phyloP scores from a whole-genome alignment of 2,797 vertebrate species.

The Bovichtus variegatus region DNA sequence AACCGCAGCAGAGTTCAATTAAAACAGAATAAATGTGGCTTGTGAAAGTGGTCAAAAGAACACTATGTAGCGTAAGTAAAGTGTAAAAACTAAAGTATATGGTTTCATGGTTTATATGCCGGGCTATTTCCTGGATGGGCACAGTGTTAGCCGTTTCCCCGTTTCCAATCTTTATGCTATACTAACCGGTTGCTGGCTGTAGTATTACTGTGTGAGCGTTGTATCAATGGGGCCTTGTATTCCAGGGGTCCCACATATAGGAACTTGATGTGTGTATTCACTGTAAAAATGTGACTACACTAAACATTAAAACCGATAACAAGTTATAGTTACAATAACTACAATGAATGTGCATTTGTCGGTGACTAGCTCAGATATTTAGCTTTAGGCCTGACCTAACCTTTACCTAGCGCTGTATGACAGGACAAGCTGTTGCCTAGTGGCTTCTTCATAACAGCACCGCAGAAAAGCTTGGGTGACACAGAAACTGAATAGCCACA shows the following conservation, averaged over 20 bases:
- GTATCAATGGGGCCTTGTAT: neutral
- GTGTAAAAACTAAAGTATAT: neutral
- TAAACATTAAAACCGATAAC: neutral
- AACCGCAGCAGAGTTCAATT: no score
- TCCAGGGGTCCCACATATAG: neutral
- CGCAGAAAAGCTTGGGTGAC: constrained; percentile 44
- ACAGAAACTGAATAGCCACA: constrained; percentile 62
- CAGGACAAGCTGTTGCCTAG: constrained; percentile 48
- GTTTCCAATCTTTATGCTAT: neutral
- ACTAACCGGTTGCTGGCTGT: neutral
- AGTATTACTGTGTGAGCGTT: neutral
- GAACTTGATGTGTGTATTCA: constrained; percentile 2
- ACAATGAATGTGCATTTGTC: constrained; percentile 22
- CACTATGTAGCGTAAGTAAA: neutral
- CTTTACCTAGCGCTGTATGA: constrained; percentile 37
- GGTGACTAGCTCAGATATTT: constrained; percentile 20
- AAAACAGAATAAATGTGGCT: no score
- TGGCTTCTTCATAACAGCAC: constrained; percentile 39
- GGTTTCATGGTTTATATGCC: neutral
- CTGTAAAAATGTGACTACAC: neutral
- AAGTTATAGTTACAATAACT: constrained; percentile 10
- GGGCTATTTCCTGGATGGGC: neutral
- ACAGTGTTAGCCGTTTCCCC: neutral
- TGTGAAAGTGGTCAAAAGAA: no score
- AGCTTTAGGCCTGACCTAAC: constrained; percentile 34